Conservation (phyloP, 2,888 invertebrate species). For the Lasioglossum zephyrum region DNA sequence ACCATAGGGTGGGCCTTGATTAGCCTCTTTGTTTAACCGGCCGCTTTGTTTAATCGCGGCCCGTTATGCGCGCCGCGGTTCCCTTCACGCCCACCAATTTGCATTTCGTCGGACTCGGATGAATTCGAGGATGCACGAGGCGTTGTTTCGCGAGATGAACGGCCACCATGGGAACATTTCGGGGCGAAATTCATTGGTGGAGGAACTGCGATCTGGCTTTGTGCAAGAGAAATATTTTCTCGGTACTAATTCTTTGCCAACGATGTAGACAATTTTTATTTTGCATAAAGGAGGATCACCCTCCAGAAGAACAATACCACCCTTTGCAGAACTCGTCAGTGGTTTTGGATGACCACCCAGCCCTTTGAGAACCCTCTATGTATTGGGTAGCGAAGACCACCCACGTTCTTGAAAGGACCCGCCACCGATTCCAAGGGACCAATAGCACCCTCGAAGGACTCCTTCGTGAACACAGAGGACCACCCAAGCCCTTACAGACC, state of each 20-base stretch:
- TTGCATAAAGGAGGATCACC: not conserved
- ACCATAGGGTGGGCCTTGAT: constrained; percentile 56
- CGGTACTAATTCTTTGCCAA: no score
- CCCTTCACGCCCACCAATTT: constrained; percentile 58
- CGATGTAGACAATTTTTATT: no score
- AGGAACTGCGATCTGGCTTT: not conserved
- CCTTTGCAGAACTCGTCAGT: not conserved
- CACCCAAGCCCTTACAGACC: not conserved
- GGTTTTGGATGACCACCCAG: not conserved
- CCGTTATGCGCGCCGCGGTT: constrained; percentile 34
- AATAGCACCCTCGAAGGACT: not conserved
- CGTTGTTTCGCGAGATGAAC: not conserved
- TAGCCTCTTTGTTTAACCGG: constrained; percentile 67
- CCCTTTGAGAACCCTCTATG: not conserved
- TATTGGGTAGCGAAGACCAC: not conserved
- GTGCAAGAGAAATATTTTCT: no score
- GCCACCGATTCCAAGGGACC: not conserved
- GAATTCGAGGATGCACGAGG: not conserved
- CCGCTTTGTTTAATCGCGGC: constrained; percentile 58
- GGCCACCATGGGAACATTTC: not conserved
- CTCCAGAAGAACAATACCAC: not conserved
- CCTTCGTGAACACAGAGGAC: not conserved
- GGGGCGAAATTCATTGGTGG: no score
- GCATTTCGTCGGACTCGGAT: constrained; percentile 41
- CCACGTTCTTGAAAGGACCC: not conserved